phyloP scores from a whole-genome alignment of 2,888 invertebrate species.

The Drosophila nr. perissopoda region DNA sequence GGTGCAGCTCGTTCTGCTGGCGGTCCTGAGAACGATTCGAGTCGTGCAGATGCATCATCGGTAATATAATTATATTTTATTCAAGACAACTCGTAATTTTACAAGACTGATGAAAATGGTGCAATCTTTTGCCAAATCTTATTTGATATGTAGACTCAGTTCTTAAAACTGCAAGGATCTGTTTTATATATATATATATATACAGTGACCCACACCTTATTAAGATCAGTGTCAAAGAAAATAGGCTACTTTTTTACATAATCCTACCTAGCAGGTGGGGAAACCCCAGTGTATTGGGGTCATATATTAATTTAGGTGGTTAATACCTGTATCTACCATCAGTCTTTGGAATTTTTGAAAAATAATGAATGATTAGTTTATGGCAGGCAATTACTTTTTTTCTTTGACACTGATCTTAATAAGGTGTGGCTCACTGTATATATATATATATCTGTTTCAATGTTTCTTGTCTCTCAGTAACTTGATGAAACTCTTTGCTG shows the following conservation, averaged over 20 bases:
- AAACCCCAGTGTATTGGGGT: too few species aligned
- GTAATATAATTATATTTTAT: slow-evolving; percentile 40
- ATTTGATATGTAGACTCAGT: neutral
- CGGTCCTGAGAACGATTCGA: slow-evolving; percentile 71
- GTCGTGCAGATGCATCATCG: slow-evolving; percentile 76
- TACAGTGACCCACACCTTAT: too few species aligned
- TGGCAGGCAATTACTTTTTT: too few species aligned
- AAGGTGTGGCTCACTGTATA: too few species aligned
- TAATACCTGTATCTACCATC: too few species aligned
- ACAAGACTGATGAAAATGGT: neutral
- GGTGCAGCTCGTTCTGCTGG: slow-evolving; percentile 19
- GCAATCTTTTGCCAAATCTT: neutral
- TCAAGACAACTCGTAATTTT: neutral
- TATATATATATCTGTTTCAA: neutral
- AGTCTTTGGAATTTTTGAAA: too few species aligned
- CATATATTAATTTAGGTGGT: too few species aligned
- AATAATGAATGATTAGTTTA: too few species aligned
- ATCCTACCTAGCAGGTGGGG: too few species aligned
- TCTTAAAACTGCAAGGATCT: neutral
- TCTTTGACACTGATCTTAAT: too few species aligned
- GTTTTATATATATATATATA: neutral
- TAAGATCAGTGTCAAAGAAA: too few species aligned
- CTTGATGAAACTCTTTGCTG: neutral
- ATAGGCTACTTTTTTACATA: too few species aligned
- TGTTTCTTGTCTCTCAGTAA: neutral